Evolutionary conservation across 2,797 vertebrate genomes (phyloP), one percentile per base, ranked within the genome.

Genomic region (Acrossocheilus wenchowensis): DNA sequence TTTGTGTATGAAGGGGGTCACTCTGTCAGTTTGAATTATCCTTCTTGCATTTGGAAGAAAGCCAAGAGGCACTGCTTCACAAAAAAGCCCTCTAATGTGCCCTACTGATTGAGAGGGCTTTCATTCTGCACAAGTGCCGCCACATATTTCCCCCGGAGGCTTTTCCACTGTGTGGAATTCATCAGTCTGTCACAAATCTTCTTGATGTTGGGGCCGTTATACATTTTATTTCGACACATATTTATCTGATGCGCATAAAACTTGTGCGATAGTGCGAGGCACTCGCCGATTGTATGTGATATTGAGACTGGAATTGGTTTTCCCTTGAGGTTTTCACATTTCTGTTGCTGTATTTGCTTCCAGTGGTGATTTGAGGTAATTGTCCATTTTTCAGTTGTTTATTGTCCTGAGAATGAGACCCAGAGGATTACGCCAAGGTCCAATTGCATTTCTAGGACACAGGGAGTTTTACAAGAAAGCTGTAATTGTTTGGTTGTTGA

Each of bases 321-420:
- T 45, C 17, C 78, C 60, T 23, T 66, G 17, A 48, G 43, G 17
- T 80, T 87, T 89, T 90, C 26, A 43, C 1, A 78, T 64, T 87
- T 87, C 90, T 92, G 89, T 93, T 92, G 92, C 92, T 81, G 91
- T 92, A 91, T 92, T 88, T 90, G 91, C 91, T 93, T 94, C 94
- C 92, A 78, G 90, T 85, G 92, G 91, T 89, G 85, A 92, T 94
- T 92, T 94, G 92, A 92, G 91, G 91, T 95, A 95, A 95, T 95
- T 93, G 92, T 89, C 92, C 90, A 92, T 94, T 94, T 89, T 87
- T 91, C 89, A 92, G 92, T 90, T 94, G 94, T 95, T 94, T 93
- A 92, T 93, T 91, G 89, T 91, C 68, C 89, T 89, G 93, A 94
- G 94, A 92, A 93, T 92, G 90, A 90, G 90, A 92, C 91, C 87